Conservation (phyloP, 2,797 vertebrate genomes). For the Halcyon leucocephala region DNA sequence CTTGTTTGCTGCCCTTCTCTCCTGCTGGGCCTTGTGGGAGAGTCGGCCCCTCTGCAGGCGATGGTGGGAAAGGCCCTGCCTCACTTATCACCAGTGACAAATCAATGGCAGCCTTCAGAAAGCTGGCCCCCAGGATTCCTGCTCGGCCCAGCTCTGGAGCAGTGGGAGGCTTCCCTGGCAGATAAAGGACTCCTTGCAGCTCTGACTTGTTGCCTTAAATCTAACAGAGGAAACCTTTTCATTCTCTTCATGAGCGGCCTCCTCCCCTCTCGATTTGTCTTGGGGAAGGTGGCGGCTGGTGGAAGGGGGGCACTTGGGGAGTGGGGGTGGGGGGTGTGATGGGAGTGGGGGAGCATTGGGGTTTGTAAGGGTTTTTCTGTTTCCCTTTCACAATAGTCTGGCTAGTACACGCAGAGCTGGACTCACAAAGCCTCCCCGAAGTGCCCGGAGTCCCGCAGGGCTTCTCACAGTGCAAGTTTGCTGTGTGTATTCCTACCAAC, state of each 20-base stretch:
- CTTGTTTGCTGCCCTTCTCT: slow-evolving; percentile 50
- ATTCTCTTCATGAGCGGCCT: slow-evolving; percentile 34
- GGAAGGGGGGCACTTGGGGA: background rate
- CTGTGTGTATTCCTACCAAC: slow-evolving; percentile 67
- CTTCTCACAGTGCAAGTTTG: slow-evolving; percentile 71
- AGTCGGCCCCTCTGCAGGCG: slow-evolving; percentile 79
- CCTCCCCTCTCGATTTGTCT: slow-evolving; percentile 51
- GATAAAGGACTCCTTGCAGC: slow-evolving; percentile 74
- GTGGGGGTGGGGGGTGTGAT: background rate
- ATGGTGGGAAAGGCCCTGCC: slow-evolving; percentile 84
- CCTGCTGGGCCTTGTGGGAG: slow-evolving; percentile 81
- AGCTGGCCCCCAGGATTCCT: slow-evolving; percentile 78
- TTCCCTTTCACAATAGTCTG: slow-evolving; percentile 68
- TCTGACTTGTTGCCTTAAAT: slow-evolving; percentile 77
- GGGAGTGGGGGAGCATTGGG: slow-evolving; percentile 19
- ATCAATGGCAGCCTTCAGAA: slow-evolving; percentile 83
- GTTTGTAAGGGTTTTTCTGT: slow-evolving; percentile 66
- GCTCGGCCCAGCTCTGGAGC: slow-evolving; percentile 66
- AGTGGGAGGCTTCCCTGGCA: slow-evolving; percentile 75
- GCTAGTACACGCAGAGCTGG: slow-evolving; percentile 50
- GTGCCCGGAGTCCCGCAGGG: slow-evolving; percentile 63
- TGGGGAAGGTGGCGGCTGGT: slow-evolving; percentile 51
- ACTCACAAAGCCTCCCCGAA: slow-evolving; percentile 70
- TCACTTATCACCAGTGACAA: slow-evolving; percentile 82
- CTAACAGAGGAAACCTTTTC: slow-evolving; percentile 65